Evolutionary conservation across 2,113 vertebrate genomes (phyloP).

Genomic region (Pedionomus torquatus): DNA sequence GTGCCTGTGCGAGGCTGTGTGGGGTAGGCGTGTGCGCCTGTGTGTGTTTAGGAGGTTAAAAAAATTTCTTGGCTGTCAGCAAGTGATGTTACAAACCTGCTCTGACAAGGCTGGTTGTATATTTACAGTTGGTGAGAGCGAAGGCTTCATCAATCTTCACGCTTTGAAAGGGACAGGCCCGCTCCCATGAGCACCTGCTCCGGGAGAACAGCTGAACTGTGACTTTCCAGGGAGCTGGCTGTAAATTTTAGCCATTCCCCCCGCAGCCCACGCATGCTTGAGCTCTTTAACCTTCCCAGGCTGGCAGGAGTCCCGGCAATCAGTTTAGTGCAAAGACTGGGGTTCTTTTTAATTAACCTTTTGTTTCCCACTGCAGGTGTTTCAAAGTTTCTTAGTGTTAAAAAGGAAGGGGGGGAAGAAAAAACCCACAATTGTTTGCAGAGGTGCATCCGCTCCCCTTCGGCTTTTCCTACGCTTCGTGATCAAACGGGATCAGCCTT

Average conservation of each 20-base stretch:
- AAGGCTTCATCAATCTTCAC: slow-evolving; percentile 80
- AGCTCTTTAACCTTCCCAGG: slow-evolving; percentile 74
- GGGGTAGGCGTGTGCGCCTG: not conserved
- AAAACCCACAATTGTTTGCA: not conserved
- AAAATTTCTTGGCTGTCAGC: slow-evolving; percentile 71
- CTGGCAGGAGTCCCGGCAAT: slow-evolving; percentile 69
- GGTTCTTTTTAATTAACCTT: slow-evolving; percentile 74
- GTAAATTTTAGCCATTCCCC: slow-evolving; percentile 71
- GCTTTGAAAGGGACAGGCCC: slow-evolving; percentile 71
- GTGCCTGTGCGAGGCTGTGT: not conserved
- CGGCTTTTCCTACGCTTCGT: not conserved
- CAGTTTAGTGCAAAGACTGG: slow-evolving; percentile 59
- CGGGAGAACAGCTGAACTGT: slow-evolving; percentile 79
- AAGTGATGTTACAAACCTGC: slow-evolving; percentile 74
- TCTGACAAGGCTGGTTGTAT: slow-evolving; percentile 81
- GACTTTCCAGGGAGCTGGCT: slow-evolving; percentile 71
- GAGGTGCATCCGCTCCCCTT: not conserved
- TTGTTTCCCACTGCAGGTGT: slow-evolving; percentile 69
- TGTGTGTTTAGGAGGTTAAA: slow-evolving; percentile 61
- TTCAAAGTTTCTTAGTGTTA: slow-evolving; percentile 34
- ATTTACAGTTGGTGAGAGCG: slow-evolving; percentile 81
- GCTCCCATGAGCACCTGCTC: slow-evolving; percentile 78
- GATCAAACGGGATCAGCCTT: slow-evolving; percentile 12
- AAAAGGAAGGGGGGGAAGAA: not conserved
- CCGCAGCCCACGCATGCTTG: slow-evolving; percentile 57